Base-by-base conservation (phyloP, 1,140 invertebrate species). In the Centruroides vittatus region DNA sequence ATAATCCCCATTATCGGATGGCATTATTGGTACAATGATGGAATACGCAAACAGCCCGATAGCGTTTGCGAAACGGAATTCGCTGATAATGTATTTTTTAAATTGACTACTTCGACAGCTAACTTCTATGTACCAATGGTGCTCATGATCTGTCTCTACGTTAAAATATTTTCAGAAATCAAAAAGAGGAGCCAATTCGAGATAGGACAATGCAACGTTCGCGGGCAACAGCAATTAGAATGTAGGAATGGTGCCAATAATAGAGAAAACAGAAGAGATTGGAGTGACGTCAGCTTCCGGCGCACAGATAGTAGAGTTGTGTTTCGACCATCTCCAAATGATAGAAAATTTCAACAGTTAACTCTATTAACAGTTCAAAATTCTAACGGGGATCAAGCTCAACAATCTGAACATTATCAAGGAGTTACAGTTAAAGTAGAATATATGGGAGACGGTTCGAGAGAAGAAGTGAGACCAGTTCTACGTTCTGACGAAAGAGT, bases 51-150 rank as follows among this genome's bases (percentile, higher is more conserved):
- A 52, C 62, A 65, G 48, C 59, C 64, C 34, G 13, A 57, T 41
- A 58, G 60, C 4, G 73, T 75, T 0, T 71, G 73, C 13, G 65
- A 71, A 64, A 80, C 80, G 0, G 79, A 81, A 65, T 81, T 81
- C 67, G 76, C 76, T 3, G 74, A 74, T 56, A 76, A 78, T 64
- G 75, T 76, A 3, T 62, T 71, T 6, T 76, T 79, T 57, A 79
- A 79, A 65, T 70, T 80, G 5, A 73, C 78, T 3, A 77, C 80
- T 6, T 78, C 79, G 3, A 75, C 76, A 12, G 72, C 79, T 55
- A 81, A 81, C 67, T 81, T 80, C 67, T 80, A 79, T 66, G 70
- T 81, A 12, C 80, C 80, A 4, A 72, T 80, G 54, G 66, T 75
- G 12, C 67, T 79, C 4, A 81, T 81, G 79, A 75, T 79, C 46